Evolutionary conservation across 2,797 vertebrate genomes (phyloP), one percentile per base, ranked within the genome.

Genomic region (Cheirogaleus major): DNA sequence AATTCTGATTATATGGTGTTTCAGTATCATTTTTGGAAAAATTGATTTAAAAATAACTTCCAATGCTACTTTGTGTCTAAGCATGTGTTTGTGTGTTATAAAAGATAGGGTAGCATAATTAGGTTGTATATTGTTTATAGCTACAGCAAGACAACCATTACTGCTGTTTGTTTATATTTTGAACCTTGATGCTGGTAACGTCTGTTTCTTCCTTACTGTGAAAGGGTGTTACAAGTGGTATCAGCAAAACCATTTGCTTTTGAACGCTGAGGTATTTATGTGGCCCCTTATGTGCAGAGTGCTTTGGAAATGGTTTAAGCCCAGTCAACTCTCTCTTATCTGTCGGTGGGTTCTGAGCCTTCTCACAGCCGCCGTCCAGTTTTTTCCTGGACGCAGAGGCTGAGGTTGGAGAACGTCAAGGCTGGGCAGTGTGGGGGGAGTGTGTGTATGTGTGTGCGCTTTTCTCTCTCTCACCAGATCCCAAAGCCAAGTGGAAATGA

Each of bases 241-340:
- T 95, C 97, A 96, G 76, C 97, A 97, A 97, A 98, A 88, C 94
- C 96, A 75, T 96, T 96, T 97, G 96, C 94, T 97, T 98, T 97
- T 98, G 98, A 98, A 86, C 97, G 87, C 96, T 23, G 97, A 98
- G 98, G 98, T 98, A 98, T 98, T 98, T 97, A 91, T 96, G 2
- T 93, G 93, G 95, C 76, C 93, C 94, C 82, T 92, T 87, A 87
- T 93, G 91, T 98, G 96, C 86, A 81, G 97, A 97, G 98, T 98
- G 98, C 73, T 96, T 97, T 98, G 96, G 86, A 82, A 95, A 69
- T 90, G 94, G 45, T 30, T 75, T 59, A 61, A 89, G 75, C 72
- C 81, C 83, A 35, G 43, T 95, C 96, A 96, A 92, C 96, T 98
- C 97, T 98, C 94, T 97, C 5, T 97, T 96, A 94, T 89, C 89